Percentiles rank a stretch among this genome's conserved stretches.
Evolutionary conservation across 2,797 vertebrate species (phyloP).

Genomic region (Tiaroga cobitis): DNA sequence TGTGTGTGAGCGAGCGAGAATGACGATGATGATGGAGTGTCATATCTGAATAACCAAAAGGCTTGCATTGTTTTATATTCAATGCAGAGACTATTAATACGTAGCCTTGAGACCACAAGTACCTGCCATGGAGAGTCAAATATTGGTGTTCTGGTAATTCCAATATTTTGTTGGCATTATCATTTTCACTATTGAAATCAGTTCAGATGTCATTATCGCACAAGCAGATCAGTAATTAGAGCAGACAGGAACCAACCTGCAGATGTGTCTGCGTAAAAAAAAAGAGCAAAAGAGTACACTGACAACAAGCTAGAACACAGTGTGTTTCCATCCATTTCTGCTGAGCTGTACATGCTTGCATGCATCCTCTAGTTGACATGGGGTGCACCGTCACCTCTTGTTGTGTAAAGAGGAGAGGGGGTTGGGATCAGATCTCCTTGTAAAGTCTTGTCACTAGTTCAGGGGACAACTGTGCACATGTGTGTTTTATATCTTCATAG

Average conservation of each 20-base stretch:
- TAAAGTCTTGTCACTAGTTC: constrained; percentile 53
- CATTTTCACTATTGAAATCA: constrained; percentile 38
- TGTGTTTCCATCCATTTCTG: constrained; percentile 43
- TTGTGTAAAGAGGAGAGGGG: constrained; percentile 42
- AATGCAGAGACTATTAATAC: constrained; percentile 52
- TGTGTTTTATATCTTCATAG: constrained; percentile 63
- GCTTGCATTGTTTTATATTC: constrained; percentile 53
- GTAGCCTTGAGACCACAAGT: constrained; percentile 44
- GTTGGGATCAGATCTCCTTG: constrained; percentile 36
- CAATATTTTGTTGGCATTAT: constrained; percentile 45
- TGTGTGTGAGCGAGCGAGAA: background rate
- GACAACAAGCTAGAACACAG: background rate
- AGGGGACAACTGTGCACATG: constrained; percentile 61
- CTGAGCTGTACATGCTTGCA: constrained; percentile 56
- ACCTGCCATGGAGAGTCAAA: constrained; percentile 48
- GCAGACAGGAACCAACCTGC: constrained; percentile 14
- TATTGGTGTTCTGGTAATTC: constrained; percentile 43
- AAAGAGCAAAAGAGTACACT: background rate
- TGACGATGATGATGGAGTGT: background rate
- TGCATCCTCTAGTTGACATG: constrained; percentile 51
- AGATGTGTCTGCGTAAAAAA: constrained; percentile 6
- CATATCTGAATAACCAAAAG: constrained; percentile 57
- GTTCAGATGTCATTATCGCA: constrained; percentile 25
- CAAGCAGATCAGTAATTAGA: constrained; percentile 37
- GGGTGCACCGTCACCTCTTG: constrained; percentile 39